Percentiles rank a stretch among this genome's conserved stretches.
These are phyloP conservation scores for Camponotus vicinus DNA, from an alignment of 1,140 invertebrate genomes.

Conservation along the genomic window DNA sequence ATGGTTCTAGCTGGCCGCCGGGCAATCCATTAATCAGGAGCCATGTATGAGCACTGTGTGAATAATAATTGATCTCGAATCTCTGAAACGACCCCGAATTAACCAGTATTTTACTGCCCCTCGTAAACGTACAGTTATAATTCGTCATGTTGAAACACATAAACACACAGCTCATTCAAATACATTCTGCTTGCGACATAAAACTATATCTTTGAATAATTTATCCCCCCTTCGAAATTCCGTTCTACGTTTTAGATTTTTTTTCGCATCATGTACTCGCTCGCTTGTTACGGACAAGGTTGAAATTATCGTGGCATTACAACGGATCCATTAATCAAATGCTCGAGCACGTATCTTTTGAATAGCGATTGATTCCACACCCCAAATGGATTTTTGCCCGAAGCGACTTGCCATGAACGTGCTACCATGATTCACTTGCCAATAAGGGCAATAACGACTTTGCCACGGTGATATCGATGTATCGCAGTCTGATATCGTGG, in stretches of 20 bases:
- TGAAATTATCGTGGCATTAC: constrained; percentile 54
- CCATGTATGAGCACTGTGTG: constrained; percentile 35
- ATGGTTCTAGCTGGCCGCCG: constrained; percentile 24
- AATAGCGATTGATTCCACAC: constrained; percentile 63
- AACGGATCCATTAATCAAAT: constrained; percentile 63
- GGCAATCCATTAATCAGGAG: constrained; percentile 66
- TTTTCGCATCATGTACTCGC: constrained; percentile 7
- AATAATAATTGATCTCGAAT: constrained; percentile 70
- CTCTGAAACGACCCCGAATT: neutral
- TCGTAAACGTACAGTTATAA: neutral
- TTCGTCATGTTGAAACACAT: neutral
- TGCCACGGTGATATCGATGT: constrained; percentile 55
- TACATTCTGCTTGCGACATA: neutral
- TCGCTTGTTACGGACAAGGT: constrained; percentile 40
- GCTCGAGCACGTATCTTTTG: constrained; percentile 41
- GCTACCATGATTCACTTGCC: constrained; percentile 12
- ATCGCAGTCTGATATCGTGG: constrained; percentile 20
- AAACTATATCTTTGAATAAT: neutral
- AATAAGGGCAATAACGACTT: constrained; percentile 63
- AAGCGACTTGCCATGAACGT: constrained; percentile 6
- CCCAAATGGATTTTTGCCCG: constrained; percentile 65
- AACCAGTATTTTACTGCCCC: neutral
- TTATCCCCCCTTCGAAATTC: neutral
- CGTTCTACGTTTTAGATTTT: neutral
- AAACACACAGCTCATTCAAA: neutral